A percentile compares a stretch with the other conserved stretches of the same genome.
These are phyloP conservation scores for Falco punctatus DNA, from an alignment of 2,113 vertebrate genomes.

Conservation along the genomic window DNA sequence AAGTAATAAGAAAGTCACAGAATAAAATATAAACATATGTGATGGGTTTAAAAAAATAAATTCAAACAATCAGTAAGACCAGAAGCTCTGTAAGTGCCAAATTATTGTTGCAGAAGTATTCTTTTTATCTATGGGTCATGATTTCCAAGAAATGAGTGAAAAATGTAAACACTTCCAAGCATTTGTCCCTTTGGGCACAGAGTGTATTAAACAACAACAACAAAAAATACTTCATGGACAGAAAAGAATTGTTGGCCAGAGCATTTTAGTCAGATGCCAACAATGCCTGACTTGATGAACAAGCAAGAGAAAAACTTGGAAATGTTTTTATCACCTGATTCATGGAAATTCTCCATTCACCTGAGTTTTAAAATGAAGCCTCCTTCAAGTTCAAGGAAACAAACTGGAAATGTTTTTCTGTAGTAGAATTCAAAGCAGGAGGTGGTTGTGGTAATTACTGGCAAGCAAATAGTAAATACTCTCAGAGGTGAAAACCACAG, in stretches of 20 bases:
- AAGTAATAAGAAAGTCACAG: neutral
- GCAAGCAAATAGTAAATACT: constrained; percentile 23
- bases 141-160: constrained; percentile 64
- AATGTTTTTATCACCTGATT: neutral
- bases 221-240: neutral
- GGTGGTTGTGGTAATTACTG: constrained; percentile 35
- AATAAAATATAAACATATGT: neutral
- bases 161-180: constrained; percentile 62
- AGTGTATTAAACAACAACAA: constrained; percentile 21
- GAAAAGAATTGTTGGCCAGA: neutral
- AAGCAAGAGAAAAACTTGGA: neutral
- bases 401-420: neutral
- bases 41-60: neutral
- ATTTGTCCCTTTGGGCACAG: constrained; percentile 40
- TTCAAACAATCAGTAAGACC: constrained; percentile 13
- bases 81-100: constrained; percentile 37
- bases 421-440: constrained; percentile 17
- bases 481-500: constrained; percentile 49
- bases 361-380: neutral
- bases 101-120: constrained; percentile 35
- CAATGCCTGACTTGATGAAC: neutral
- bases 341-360: neutral
- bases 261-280: neutral
- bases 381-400: neutral
- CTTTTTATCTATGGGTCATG: constrained; percentile 37